Evolutionary conservation across 2,797 vertebrate genomes (phyloP), one percentile per base, ranked within the genome.

Genomic region (Betta splendens): DNA sequence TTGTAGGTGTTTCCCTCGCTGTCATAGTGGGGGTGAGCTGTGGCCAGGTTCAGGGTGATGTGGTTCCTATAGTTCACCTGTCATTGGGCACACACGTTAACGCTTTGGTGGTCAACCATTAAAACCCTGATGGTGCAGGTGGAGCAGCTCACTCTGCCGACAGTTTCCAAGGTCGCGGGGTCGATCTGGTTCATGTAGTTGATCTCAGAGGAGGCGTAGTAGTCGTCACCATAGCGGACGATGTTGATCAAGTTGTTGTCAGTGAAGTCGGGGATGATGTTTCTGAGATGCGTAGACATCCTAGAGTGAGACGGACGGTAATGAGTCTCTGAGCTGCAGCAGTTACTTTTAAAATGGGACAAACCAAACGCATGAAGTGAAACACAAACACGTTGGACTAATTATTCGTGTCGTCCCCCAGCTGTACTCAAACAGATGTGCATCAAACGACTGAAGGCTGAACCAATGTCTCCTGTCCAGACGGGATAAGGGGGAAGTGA

Each of bases 241-340:
- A 99, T 93, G 85, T 97, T 98, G 74, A 99, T 94, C 64, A 99
- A 49, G 85, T 96, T 97, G 89, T 98, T 99, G 88, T 98, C 97
- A 0, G 97, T 98, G 90, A 98, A 98, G 78, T 98, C 92, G 0
- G 97, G 94, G 78, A 98, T 91, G 62, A 86, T 76, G 63, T 96
- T 94, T 47, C 89, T 83, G 61, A 98, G 75, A 72, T 98, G 95
- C 0, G 93, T 89, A 80, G 98, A 94, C 0, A 91, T 90, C 79
- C 97, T 98, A 70, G 1, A 33, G 72, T 40, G 7, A 20, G 13
- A 4, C n/a, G n/a, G n/a, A n/a, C n/a, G n/a, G n/a, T n/a, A n/a
- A n/a, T n/a, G n/a, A n/a, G n/a, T n/a, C n/a, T n/a, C n/a, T n/a
- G n/a, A n/a, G n/a, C n/a, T n/a, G n/a, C n/a, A n/a, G n/a, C n/a